A percentile compares a stretch with the other conserved stretches of the same genome.
Conservation (phyloP, 2,113 vertebrate genomes). For the Eretmochelys imbricata region DNA sequence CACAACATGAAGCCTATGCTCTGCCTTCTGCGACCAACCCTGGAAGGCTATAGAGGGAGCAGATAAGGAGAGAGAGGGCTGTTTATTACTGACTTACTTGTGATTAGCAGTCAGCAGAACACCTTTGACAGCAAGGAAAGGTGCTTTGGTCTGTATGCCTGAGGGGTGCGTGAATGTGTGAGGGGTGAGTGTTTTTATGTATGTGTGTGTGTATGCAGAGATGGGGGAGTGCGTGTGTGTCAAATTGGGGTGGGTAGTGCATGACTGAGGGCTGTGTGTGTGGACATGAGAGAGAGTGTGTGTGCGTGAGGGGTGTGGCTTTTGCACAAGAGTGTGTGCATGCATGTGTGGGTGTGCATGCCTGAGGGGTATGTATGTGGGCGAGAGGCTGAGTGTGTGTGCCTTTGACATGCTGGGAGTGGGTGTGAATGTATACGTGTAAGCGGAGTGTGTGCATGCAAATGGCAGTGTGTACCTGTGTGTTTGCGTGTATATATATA, state of each 20-base stretch:
- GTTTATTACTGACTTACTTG: neutral
- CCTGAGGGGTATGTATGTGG: too few relatives aligned
- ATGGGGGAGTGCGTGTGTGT: neutral
- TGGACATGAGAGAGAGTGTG: neutral
- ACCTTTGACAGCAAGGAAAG: neutral
- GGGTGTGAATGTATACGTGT: neutral
- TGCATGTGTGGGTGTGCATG: neutral
- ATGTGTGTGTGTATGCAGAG: accelerated
- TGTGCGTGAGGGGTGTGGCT: neutral
- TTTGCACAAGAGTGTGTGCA: neutral
- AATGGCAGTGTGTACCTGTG: neutral
- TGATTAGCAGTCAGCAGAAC: neutral
- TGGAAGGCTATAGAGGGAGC: neutral
- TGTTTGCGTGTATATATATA: neutral
- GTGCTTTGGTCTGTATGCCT: neutral
- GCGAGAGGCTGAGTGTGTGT: neutral
- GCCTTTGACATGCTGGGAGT: neutral
- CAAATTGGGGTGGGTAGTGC: neutral
- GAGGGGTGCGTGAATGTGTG: neutral
- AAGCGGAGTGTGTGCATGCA: neutral
- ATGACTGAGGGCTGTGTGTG: neutral
- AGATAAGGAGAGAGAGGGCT: neutral
- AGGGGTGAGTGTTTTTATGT: neutral
- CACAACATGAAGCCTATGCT: neutral
- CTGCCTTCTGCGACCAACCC: neutral